These are phyloP conservation scores for Euphysa ruthae DNA, from an alignment of 30 jellyfish, hydroid and myxozoan genomes.

Conservation along the genomic window DNA sequence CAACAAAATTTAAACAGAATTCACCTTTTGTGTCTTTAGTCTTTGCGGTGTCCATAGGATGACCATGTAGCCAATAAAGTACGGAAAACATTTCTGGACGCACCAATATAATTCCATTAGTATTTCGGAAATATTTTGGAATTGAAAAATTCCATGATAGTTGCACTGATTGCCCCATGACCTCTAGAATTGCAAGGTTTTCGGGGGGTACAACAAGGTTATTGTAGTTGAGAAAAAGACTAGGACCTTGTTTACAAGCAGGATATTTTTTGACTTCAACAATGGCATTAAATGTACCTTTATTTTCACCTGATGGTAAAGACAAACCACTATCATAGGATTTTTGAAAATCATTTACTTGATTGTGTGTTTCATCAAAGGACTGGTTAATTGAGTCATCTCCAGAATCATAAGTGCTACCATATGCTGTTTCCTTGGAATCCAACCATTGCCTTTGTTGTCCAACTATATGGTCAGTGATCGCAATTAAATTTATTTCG, in stretches of 20 bases:
- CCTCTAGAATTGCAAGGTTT: slow-evolving; percentile 18
- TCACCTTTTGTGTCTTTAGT: slow-evolving; percentile 33
- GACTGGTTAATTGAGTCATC: too few relatives aligned
- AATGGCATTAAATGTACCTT: too few relatives aligned
- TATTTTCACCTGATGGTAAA: too few relatives aligned
- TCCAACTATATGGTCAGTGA: slow-evolving; percentile 49
- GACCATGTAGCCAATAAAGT: slow-evolving; percentile 21
- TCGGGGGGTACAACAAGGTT: slow-evolving; percentile 35
- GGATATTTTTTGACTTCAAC: slow-evolving; percentile 22
- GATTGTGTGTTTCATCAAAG: too few relatives aligned
- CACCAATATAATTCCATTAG: slow-evolving; percentile 13
- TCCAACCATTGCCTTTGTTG: slow-evolving; percentile 15
- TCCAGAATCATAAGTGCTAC: too few relatives aligned
- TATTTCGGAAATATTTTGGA: not conserved
- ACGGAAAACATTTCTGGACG: slow-evolving; percentile 36
- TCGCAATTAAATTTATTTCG: slow-evolving; percentile 10
- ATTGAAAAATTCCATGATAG: slow-evolving; percentile 36
- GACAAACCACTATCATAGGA: too few relatives aligned
- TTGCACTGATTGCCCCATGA: slow-evolving; percentile 31
- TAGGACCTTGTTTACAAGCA: slow-evolving; percentile 31
- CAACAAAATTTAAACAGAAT: too few relatives aligned
- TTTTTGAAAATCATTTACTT: too few relatives aligned
- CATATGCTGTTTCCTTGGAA: not conserved
- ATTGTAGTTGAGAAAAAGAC: slow-evolving; percentile 13
- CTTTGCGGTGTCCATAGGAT: slow-evolving; percentile 19